These are phyloP conservation scores for Cairina moschata DNA, from an alignment of 2,113 vertebrate genomes.

Conservation along the genomic window DNA sequence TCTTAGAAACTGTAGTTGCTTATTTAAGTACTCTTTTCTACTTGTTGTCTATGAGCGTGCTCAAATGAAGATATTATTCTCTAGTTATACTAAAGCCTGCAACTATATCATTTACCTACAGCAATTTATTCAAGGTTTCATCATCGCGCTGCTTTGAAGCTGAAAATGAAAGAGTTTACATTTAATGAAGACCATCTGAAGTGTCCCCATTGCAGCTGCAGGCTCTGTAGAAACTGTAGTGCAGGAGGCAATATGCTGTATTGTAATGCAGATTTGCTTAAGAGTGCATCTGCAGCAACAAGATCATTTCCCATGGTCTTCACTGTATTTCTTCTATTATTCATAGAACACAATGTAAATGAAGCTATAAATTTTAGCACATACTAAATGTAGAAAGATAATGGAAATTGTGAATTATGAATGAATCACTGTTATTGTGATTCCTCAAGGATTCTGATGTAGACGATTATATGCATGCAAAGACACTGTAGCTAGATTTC, in stretches of 20 bases:
- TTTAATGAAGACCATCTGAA: constrained; percentile 77
- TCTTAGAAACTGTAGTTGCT: neutral
- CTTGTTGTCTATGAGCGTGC: neutral
- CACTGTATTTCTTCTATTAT: constrained; percentile 87
- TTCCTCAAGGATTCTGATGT: constrained; percentile 82
- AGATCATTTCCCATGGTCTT: constrained; percentile 79
- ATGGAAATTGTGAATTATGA: constrained; percentile 89
- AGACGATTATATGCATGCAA: constrained; percentile 77
- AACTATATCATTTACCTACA: constrained; percentile 64
- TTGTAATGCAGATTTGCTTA: constrained; percentile 78
- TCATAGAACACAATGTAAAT: constrained; percentile 87
- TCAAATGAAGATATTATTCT: constrained; percentile 17
- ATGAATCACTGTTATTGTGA: constrained; percentile 86
- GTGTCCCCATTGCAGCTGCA: constrained; percentile 72
- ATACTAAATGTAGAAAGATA: constrained; percentile 82
- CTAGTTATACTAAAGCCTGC: constrained; percentile 22
- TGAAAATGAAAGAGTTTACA: constrained; percentile 71
- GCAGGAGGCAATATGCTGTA: constrained; percentile 48
- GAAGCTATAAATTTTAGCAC: constrained; percentile 85
- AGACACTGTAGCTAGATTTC: constrained; percentile 73
- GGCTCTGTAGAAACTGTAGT: constrained; percentile 34
- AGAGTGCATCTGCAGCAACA: constrained; percentile 69
- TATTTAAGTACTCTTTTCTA: neutral
- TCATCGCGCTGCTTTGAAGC: constrained; percentile 71
- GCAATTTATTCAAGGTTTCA: constrained; percentile 68